phyloP scores from a whole-genome alignment of 2,888 invertebrate genomes.

The Halictus ligatus region DNA sequence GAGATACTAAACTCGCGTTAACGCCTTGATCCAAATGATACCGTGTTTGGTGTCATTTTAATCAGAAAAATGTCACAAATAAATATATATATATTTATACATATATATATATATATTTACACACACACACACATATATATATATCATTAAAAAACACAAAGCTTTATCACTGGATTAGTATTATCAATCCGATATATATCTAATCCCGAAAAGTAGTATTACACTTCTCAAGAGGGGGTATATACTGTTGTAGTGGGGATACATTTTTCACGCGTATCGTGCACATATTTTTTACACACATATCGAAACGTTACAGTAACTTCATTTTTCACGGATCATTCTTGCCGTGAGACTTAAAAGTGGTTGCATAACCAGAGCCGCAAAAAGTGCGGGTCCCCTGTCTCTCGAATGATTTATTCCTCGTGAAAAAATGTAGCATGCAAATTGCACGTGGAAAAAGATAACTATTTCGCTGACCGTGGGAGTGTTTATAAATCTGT shows the following conservation, averaged over 20 bases:
- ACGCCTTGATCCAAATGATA: neutral
- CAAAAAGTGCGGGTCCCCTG: neutral
- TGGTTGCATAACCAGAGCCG: constrained; percentile 60
- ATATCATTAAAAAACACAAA: neutral
- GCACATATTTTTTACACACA: neutral
- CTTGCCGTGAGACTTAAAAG: neutral
- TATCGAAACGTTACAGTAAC: neutral
- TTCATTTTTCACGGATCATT: neutral
- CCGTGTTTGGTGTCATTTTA: neutral
- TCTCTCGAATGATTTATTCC: neutral
- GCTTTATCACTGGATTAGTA: neutral
- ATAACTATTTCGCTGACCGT: neutral
- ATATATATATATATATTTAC: no score
- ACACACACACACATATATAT: no score
- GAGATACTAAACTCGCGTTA: neutral
- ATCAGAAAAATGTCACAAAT: neutral
- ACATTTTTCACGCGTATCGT: neutral
- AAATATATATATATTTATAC: neutral
- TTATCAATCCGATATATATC: neutral
- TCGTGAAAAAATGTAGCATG: neutral
- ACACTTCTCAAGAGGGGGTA: neutral
- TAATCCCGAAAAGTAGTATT: neutral
- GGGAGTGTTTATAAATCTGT: neutral
- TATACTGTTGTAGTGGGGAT: no score
- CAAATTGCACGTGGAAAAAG: neutral